Evolutionary conservation across 2,113 vertebrate species (phyloP).

Genomic region (Motacilla alba): DNA sequence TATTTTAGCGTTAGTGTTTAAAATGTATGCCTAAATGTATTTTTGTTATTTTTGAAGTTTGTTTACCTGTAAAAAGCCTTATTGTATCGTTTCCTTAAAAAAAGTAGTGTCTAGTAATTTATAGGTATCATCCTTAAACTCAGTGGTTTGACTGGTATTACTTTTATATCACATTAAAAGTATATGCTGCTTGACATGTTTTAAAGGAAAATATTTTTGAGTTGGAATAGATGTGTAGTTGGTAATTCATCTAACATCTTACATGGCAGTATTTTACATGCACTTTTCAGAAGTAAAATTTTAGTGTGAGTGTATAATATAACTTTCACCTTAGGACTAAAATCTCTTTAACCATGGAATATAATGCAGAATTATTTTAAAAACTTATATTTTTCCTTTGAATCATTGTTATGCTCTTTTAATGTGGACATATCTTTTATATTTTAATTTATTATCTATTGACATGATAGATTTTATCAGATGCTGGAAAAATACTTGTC

Average conservation of each 20-base stretch:
- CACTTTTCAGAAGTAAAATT: constrained; percentile 61
- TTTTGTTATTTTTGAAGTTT: constrained; percentile 65
- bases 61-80: constrained; percentile 67
- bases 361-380: constrained; percentile 16
- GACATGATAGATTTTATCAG: constrained; percentile 44
- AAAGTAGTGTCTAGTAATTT: constrained; percentile 47
- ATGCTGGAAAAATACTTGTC: constrained; percentile 57
- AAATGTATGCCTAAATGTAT: constrained; percentile 57
- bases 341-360: constrained; percentile 27
- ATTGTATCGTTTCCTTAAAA: constrained; percentile 50
- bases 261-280: constrained; percentile 64
- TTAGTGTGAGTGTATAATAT: constrained; percentile 42
- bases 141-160: constrained; percentile 55
- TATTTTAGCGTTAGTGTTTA: constrained; percentile 32
- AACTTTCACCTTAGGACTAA: constrained; percentile 23
- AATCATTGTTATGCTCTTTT: constrained; percentile 50
- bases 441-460: constrained; percentile 65
- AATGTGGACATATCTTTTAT: constrained; percentile 63
- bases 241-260: constrained; percentile 52
- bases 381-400: constrained; percentile 10
- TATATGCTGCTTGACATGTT: constrained; percentile 66
- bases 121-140: constrained; percentile 46
- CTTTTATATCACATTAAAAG: constrained; percentile 63
- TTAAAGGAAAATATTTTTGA: constrained; percentile 64
- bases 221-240: constrained; percentile 47